Percentiles rank a stretch among this genome's conserved stretches.
These are phyloP conservation scores for Amphiprion percula DNA, from an alignment of 2,113 vertebrate species.

Conservation along the genomic window DNA sequence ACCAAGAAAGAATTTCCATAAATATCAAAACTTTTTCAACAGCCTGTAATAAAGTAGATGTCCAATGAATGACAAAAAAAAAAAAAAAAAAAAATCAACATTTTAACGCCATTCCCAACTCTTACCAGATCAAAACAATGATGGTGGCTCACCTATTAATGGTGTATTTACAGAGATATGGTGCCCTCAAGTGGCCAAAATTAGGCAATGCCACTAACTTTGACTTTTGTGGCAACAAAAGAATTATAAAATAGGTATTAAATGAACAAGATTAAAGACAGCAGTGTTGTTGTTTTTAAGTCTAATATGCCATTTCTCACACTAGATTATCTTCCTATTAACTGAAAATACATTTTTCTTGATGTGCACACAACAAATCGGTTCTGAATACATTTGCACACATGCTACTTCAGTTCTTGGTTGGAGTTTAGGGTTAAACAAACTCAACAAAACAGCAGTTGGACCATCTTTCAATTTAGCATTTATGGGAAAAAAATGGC, in stretches of 20 bases:
- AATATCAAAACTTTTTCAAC: background rate
- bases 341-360: no score
- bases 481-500: slow-evolving; percentile 65
- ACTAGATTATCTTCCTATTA: no score
- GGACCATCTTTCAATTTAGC: slow-evolving; percentile 60
- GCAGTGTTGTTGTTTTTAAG: no score
- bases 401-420: no score
- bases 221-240: background rate
- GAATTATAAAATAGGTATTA: background rate
- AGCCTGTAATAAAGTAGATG: background rate
- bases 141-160: background rate
- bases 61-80: background rate
- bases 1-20: no score
- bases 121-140: background rate
- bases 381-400: no score
- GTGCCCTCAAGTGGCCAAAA: background rate
- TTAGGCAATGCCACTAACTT: background rate
- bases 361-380: no score
- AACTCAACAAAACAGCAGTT: slow-evolving; percentile 20
- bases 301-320: no score
- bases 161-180: no score
- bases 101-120: background rate
- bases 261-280: no score
- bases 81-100: background rate
- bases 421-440: no score